Evolutionary conservation across 2,797 vertebrate genomes (phyloP).

Genomic region (Chiroxiphia lanceolata): DNA sequence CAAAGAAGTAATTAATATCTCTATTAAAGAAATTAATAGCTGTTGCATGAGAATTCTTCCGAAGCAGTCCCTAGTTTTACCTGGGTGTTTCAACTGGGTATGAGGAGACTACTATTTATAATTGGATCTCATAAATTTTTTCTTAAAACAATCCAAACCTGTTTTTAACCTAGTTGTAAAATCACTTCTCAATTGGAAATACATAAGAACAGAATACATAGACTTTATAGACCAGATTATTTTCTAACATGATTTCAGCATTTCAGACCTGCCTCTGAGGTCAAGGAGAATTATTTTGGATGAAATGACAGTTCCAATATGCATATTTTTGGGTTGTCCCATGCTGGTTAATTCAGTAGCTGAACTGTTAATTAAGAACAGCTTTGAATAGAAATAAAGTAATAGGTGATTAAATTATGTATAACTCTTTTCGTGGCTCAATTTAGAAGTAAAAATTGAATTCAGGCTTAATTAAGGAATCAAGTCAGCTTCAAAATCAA

Average conservation of each 20-base stretch:
- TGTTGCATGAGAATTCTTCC: background rate
- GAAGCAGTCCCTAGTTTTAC: slow-evolving; percentile 12
- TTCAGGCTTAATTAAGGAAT: slow-evolving; percentile 18
- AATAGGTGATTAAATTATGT: slow-evolving; percentile 56
- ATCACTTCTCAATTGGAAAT: background rate
- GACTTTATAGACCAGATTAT: background rate
- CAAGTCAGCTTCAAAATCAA: background rate
- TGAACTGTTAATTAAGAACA: slow-evolving; percentile 45
- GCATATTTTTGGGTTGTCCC: slow-evolving; percentile 22
- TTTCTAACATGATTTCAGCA: background rate
- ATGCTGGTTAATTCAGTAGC: slow-evolving; percentile 28
- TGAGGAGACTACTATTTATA: background rate
- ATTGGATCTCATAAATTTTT: background rate
- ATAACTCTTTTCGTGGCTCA: background rate
- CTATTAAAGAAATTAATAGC: slow-evolving; percentile 32
- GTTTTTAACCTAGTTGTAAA: background rate
- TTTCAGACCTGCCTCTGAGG: background rate
- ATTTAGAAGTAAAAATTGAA: slow-evolving; percentile 17
- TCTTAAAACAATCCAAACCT: background rate
- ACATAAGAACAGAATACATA: background rate
- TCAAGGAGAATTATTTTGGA: slow-evolving; percentile 1
- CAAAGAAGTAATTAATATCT: slow-evolving; percentile 41
- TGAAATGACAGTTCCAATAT: slow-evolving; percentile 14
- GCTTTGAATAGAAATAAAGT: slow-evolving; percentile 54
- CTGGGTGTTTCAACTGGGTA: background rate